phyloP scores from a whole-genome alignment of 2,113 vertebrate genomes.

The Melanotaenia duboulayi region DNA sequence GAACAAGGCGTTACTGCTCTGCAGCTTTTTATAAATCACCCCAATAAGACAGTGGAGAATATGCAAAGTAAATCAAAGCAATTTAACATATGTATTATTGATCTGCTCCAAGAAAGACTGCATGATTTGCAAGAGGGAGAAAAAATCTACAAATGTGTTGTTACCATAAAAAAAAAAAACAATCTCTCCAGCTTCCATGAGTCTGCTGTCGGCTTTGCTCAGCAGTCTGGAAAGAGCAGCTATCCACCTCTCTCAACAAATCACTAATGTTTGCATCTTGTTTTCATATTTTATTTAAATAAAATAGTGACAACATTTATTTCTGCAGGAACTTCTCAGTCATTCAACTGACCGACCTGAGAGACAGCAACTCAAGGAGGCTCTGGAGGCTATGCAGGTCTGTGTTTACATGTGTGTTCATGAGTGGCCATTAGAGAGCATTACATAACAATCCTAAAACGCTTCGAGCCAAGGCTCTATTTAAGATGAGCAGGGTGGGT shows the following conservation, averaged over 20 bases:
- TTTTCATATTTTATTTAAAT: not conserved
- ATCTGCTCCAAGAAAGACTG: not conserved
- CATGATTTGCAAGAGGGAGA: not conserved
- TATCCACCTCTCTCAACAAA: not conserved
- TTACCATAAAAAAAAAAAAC: not conserved
- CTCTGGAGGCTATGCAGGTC: slow-evolving; percentile 98
- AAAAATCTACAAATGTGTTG: not conserved
- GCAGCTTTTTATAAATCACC: slow-evolving; percentile 5
- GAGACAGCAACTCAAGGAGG: slow-evolving; percentile 93
- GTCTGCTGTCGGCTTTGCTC: not conserved
- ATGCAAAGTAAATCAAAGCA: not conserved
- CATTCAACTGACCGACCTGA: slow-evolving; percentile 92
- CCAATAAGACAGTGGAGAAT: not conserved
- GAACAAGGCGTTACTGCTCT: not conserved
- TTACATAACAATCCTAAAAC: slow-evolving; percentile 1
- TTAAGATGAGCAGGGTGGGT: not conserved
- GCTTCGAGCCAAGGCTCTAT: slow-evolving; percentile 6
- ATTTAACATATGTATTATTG: slow-evolving; percentile 15
- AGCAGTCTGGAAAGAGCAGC: slow-evolving; percentile 13
- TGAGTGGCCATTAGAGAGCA: not conserved
- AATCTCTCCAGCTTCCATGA: not conserved
- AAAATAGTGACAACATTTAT: not conserved
- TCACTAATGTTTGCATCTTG: not conserved
- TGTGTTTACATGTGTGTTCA: slow-evolving; percentile 19
- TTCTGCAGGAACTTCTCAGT: slow-evolving; percentile 90